These are phyloP conservation scores for Pseudomyrmex cubaensis DNA, from an alignment of 1,140 invertebrate genomes.

Conservation along the genomic window DNA sequence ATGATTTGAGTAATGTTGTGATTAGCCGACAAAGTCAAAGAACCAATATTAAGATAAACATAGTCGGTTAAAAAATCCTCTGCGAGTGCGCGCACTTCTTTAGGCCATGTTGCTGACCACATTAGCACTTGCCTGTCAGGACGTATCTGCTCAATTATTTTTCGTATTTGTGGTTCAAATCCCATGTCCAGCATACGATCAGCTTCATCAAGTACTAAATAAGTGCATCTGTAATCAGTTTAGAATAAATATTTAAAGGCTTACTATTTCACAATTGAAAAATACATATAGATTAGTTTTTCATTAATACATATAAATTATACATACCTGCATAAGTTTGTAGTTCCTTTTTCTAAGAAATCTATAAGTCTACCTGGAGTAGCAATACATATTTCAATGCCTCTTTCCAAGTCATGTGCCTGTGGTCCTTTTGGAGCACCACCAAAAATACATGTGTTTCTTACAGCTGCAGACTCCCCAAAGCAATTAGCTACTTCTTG, in stretches of 20 bases:
- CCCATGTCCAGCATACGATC: conserved; percentile 99
- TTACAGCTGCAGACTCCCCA: conserved; percentile 92
- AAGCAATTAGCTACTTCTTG: conserved; percentile 97
- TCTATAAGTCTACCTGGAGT: conserved; percentile 98
- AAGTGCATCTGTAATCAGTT: conserved; percentile 91
- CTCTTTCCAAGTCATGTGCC: conserved; percentile 94
- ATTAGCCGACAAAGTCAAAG: conserved; percentile 97
- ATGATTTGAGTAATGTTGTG: conserved; percentile 99
- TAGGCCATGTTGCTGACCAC: conserved; percentile 99
- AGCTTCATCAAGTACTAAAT: conserved; percentile 98
- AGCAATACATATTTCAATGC: conserved; percentile 96
- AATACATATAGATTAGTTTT: conserved; percentile 32
- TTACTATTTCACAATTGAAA: conserved; percentile 10
- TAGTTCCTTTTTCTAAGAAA: conserved; percentile 96
- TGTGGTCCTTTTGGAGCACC: conserved; percentile 97
- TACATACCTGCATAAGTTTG: conserved; percentile 90
- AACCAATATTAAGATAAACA: conserved; percentile 97
- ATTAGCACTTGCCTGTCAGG: conserved; percentile 98
- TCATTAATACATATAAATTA: background rate
- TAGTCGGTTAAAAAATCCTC: conserved; percentile 97
- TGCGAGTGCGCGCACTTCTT: conserved; percentile 96
- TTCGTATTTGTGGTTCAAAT: conserved; percentile 99
- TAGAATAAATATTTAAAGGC: conserved; percentile 18
- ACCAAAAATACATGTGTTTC: conserved; percentile 98
- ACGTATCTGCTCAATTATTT: conserved; percentile 98